Evolutionary conservation across 2,888 invertebrate species (phyloP), one percentile per base, ranked within the genome.

Genomic region (Synanthedon myopaeformis): DNA sequence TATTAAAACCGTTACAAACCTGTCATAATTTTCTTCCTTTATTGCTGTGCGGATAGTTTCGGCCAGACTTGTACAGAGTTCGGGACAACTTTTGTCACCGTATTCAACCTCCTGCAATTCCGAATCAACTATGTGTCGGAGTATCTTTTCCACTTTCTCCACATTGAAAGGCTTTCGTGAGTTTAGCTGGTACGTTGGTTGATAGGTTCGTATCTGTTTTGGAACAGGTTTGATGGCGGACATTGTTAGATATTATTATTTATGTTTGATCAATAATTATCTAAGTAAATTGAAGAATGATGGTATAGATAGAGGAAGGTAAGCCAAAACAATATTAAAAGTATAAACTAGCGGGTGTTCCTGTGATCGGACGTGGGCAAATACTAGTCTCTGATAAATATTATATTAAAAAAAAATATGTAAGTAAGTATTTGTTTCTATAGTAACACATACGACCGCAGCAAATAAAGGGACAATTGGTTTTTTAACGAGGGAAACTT

Each of bases 21-120:
- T 91, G 72, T 93, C 92, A 72, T 89, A 93, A 57, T 91, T 88
- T 67, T 92, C 86, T 70, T 89, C 90, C 73, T 91, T 91, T 13
- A 93, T 85, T 57, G 88, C 86, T 41, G 82, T 80, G 41, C 90
- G 88, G 57, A 93, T 90, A 51, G 88, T 89, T 57, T 88, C 86
- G 0, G 92, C 89, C 57, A 92, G 84, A 61, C 77, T 88, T 5
- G 90, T 83, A 57, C 91, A 87, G 53, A 89, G 76, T 2, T 90
- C 87, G 49, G 90, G 89, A 51, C 89, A 84, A 11, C 82, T 75
- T 51, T 90, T 84, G 61, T 92, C 92, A 61, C 91, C 92, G 48
- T 89, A 89, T 56, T 91, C 90, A 19, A 92, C 76, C 58, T 90
- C 90, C 55, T 89, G 89, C 50, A 93, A 71, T 57, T 90, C 90